phyloP scores from a whole-genome alignment of 2,113 vertebrate genomes.

The Climacteris rufus region DNA sequence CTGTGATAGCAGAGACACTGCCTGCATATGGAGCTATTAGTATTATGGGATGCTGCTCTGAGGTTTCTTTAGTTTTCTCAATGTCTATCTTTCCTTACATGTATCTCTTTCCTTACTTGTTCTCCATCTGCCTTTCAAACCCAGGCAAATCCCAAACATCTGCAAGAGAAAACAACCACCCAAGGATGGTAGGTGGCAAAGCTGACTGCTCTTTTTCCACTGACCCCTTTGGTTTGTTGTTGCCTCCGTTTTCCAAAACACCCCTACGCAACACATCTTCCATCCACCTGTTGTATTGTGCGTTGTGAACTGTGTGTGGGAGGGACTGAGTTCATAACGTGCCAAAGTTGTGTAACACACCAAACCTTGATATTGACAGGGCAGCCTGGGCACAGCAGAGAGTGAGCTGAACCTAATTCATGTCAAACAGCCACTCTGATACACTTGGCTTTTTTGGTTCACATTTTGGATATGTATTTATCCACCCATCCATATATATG shows the following conservation, averaged over 20 bases:
- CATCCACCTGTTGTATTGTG: slow-evolving; percentile 28
- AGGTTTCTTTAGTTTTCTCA: neutral
- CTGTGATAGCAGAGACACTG: neutral
- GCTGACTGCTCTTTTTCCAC: neutral
- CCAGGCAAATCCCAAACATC: neutral
- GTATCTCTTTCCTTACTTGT: neutral
- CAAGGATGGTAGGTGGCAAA: neutral
- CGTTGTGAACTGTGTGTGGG: neutral
- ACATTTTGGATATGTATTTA: neutral
- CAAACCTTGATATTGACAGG: neutral
- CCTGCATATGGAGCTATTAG: neutral
- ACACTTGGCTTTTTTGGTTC: neutral
- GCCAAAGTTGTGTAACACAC: neutral
- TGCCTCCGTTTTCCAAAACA: slow-evolving; percentile 39
- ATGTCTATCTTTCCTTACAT: no score
- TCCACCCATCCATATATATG: neutral
- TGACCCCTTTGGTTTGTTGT: neutral
- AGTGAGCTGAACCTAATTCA: neutral
- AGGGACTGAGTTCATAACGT: neutral
- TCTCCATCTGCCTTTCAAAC: neutral
- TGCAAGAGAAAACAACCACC: neutral
- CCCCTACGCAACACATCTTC: neutral
- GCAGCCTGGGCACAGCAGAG: neutral
- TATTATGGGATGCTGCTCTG: neutral
- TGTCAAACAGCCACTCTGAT: neutral